Conservation (phyloP, 2,888 invertebrate genomes). For the Xylophagus ater region DNA sequence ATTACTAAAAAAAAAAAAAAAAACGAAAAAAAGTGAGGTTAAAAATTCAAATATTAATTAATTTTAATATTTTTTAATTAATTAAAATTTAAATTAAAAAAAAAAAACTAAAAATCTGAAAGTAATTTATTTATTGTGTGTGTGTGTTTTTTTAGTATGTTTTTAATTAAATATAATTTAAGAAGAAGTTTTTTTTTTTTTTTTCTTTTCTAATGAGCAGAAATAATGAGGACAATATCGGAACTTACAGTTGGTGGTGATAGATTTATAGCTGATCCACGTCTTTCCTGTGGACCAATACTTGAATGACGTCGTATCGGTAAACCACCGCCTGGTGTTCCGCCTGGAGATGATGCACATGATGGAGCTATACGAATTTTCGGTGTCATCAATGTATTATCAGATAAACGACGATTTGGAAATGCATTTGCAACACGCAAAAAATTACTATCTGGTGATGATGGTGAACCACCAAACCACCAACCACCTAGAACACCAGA, state of each 20-base stretch:
- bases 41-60: neutral
- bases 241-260: slow-evolving; percentile 79
- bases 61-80: neutral
- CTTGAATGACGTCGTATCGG: slow-evolving; percentile 83
- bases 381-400: slow-evolving; percentile 84
- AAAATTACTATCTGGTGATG: slow-evolving; percentile 77
- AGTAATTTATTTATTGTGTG: too few species aligned
- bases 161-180: neutral
- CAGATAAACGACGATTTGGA: slow-evolving; percentile 78
- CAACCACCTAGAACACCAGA: slow-evolving; percentile 61
- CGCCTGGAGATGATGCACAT: slow-evolving; percentile 70
- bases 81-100: neutral
- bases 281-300: slow-evolving; percentile 80
- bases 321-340: slow-evolving; percentile 60
- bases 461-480: slow-evolving; percentile 76
- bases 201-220: neutral
- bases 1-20: too few species aligned
- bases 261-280: slow-evolving; percentile 71
- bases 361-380: slow-evolving; percentile 82
- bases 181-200: neutral
- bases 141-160: neutral
- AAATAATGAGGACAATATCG: too few species aligned
- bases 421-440: slow-evolving; percentile 72
- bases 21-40: too few species aligned
- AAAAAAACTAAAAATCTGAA: neutral